Evolutionary conservation across 1,140 invertebrate genomes (phyloP).

Genomic region (Aphaenogaster ashmeadi): DNA sequence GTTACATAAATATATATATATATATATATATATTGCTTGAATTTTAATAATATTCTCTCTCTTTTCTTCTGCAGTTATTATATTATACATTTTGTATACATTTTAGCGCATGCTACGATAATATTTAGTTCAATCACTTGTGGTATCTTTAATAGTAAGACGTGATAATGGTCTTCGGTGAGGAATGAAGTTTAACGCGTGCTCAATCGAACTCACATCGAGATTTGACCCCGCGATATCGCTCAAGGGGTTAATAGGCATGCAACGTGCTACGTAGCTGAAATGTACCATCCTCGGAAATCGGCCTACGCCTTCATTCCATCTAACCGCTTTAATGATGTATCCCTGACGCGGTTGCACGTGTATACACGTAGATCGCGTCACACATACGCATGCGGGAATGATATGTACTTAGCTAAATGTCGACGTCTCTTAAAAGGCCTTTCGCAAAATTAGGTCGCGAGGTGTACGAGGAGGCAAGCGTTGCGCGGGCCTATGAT

Average conservation of each 20-base stretch:
- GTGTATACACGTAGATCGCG: neutral
- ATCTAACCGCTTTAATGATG: constrained; percentile 49
- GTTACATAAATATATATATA: neutral
- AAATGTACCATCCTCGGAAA: constrained; percentile 45
- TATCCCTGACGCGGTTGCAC: constrained; percentile 1
- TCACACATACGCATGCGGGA: constrained; percentile 6
- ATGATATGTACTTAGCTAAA: constrained; percentile 58
- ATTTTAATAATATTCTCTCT: neutral
- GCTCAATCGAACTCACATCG: constrained; percentile 29
- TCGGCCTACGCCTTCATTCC: constrained; percentile 38
- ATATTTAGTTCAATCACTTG: constrained; percentile 13
- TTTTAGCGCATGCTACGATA: neutral
- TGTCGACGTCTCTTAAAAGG: constrained; percentile 56
- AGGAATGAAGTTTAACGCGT: constrained; percentile 28
- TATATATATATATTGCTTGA: neutral
- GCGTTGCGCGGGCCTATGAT: constrained; percentile 23
- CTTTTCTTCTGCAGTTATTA: neutral
- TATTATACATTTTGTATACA: neutral
- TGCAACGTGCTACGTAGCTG: constrained; percentile 36
- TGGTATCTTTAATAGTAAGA: neutral
- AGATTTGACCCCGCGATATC: constrained; percentile 46
- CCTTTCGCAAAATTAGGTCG: constrained; percentile 60
- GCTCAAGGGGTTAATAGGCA: constrained; percentile 38
- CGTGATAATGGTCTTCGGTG: neutral
- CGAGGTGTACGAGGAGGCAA: constrained; percentile 13